Evolutionary conservation across 1,140 invertebrate species (phyloP).

Genomic region (Tetramorium alpestre): DNA sequence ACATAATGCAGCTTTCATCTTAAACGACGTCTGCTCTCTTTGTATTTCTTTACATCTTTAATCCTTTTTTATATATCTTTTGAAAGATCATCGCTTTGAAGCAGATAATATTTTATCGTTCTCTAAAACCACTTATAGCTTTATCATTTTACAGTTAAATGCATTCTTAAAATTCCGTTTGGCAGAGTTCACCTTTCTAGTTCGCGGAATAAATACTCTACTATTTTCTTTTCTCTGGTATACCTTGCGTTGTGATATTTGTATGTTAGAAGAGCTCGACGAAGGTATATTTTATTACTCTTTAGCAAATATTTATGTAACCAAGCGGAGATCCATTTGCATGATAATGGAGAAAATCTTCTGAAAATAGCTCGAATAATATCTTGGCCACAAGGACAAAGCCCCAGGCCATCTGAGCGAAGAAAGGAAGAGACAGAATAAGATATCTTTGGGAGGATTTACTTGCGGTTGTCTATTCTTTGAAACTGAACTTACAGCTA

Average conservation of each 20-base stretch:
- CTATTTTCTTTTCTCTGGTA: not conserved
- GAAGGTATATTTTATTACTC: constrained; percentile 47
- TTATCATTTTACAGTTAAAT: not conserved
- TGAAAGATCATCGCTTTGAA: not conserved
- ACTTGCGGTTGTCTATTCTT: constrained; percentile 20
- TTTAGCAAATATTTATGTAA: constrained; percentile 57
- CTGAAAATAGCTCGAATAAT: constrained; percentile 43
- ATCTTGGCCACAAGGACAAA: constrained; percentile 35
- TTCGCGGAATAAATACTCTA: not conserved
- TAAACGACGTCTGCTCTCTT: not conserved
- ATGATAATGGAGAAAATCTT: constrained; percentile 41
- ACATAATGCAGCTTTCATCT: not conserved
- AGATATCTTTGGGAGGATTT: not conserved
- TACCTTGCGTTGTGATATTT: not conserved
- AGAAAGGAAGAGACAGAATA: constrained; percentile 7
- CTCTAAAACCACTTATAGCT: not conserved
- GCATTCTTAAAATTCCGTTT: not conserved
- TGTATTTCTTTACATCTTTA: not conserved
- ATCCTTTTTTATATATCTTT: not conserved
- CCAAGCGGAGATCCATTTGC: constrained; percentile 57
- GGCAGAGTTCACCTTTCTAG: not conserved
- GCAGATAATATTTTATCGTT: not conserved
- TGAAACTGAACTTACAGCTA: not conserved
- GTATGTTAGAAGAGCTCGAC: not conserved
- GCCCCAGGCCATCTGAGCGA: not conserved